Base-by-base conservation (phyloP, 1,140 invertebrate genomes). In the Anoplolepis gracilipes region DNA sequence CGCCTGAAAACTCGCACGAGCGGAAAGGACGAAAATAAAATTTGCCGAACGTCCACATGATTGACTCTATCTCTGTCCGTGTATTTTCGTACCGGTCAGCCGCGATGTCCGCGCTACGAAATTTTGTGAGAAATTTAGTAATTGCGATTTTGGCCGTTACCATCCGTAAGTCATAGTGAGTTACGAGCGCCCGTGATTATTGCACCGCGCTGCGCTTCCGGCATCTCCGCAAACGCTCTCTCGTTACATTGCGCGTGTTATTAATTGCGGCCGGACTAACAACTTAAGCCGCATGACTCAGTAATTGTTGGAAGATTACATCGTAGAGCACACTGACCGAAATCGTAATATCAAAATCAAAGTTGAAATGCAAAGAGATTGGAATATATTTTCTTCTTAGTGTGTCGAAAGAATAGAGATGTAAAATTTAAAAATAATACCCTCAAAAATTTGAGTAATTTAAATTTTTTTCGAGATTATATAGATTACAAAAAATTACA, bases 91-190 rank as follows among this genome's bases (percentile, higher is more conserved):
- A 28, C 22, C 28, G 22, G 30, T 4, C 69, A 0, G 5, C 16
- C 1, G 11, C 59, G 36, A 62, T 42, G 22, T 46, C 19, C 64
- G 64, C 49, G 65, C 10, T 25, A 19, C 8, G 67, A 59, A 73
- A 82, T 82, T 49, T 46, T 46, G 36, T 69, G 70, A 72, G 78
- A 82, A 59, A 82, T 82, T 82, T 82, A 82, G 55, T 57, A 82
- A 73, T 82, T 73, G 28, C n/a, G 57, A 70, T 25, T 73, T 82
- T 55, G 33, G 33, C 22, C 46, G 46, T 69, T 33, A 55, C 19
- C 64, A 22, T 11, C 19, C 78, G 55, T 82, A 59, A 73, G 36
- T 82, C 78, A 72, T 25, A 16, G 36, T 82, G 67, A 82, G 19
- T 82, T 82, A 82, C 53, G 78, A 73, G 53, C 53, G 67, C 3